These are phyloP conservation scores for Morone chrysops DNA, from an alignment of 2,113 vertebrate species.

Conservation along the genomic window DNA sequence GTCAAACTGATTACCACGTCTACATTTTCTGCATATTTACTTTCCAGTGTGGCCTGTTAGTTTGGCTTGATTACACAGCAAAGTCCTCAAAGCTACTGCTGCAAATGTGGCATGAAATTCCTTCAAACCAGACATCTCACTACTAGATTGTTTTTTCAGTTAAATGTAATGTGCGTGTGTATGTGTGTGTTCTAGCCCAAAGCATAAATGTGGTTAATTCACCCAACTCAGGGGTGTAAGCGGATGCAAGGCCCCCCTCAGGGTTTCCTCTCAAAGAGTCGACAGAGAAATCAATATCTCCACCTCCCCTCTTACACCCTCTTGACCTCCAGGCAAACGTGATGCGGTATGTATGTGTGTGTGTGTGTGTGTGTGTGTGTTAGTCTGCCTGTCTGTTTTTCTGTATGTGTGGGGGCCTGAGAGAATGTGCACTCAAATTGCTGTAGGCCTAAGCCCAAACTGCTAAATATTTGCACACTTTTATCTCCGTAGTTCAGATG, in stretches of 20 bases:
- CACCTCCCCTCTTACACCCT: constrained; percentile 39
- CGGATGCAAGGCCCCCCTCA: constrained; percentile 60
- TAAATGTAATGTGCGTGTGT: constrained; percentile 39
- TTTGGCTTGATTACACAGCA: constrained; percentile 35
- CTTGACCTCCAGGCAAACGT: constrained; percentile 52
- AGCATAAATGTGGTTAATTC: constrained; percentile 68
- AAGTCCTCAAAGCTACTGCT: constrained; percentile 53
- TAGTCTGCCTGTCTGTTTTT: constrained; percentile 14
- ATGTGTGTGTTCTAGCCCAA: constrained; percentile 41
- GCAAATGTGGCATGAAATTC: constrained; percentile 59
- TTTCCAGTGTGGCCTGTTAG: constrained; percentile 4
- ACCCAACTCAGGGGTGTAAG: constrained; percentile 49
- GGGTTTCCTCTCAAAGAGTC: constrained; percentile 67
- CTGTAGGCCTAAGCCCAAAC: background rate
- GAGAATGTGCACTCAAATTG: background rate
- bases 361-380: constrained; percentile 16
- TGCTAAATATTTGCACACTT: constrained; percentile 34
- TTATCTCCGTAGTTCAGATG: constrained; percentile 26
- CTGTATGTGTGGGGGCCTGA: background rate
- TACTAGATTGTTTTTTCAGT: constrained; percentile 35
- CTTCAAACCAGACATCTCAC: constrained; percentile 43
- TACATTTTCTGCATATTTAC: constrained; percentile 26
- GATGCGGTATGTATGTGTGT: constrained; percentile 31
- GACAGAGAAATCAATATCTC: constrained; percentile 73
- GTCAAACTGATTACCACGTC: constrained; percentile 22